Evolutionary conservation across 2,888 invertebrate species (phyloP), one percentile per base, ranked within the genome.

Genomic region (Scaptomyza reducta): DNA sequence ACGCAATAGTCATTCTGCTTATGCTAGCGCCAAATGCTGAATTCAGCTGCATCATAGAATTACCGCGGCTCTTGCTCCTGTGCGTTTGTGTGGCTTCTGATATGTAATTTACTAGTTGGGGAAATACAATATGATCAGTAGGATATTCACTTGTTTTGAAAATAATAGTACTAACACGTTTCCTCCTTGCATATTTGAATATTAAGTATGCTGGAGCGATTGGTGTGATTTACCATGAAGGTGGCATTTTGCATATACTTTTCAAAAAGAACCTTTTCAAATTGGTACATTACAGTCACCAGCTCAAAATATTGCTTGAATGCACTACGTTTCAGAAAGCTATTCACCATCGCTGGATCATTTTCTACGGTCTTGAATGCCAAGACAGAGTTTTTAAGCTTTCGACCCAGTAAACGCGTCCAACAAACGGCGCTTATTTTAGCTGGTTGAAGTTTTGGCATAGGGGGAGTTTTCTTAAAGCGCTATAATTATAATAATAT

Each of bases 341-440:
- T 96, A 40, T 95, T 93, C 83, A 95, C 95, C 16, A 91, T 70
- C 18, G 82, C 90, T 9, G 91, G 90, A 50, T 90, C 86, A 57
- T 91, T 74, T 66, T 91, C 91, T 31, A 91, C 95, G 85, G 94
- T 94, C 90, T 96, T 95, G 83, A 97, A 97, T 60, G 94, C 94
- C 83, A 97, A 92, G 25, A 97, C 95, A 0, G 97, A 95, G 71
- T 94, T 94, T 90, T 97, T 97, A 79, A 98, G 93, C 75, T 95
- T 94, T 77, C 95, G 94, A 87, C 96, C 96, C 16, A 98, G 92
- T 56, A 96, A 93, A 45, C 96, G 93, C 13, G 95, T 95, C 98
- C 98, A 98, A 90, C 95, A 96, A 70, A 98, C 96, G 16, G 96
- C 94, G 9, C 98, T 97, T 5, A 96, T 95, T n/a, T 94, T 93